phyloP scores from a whole-genome alignment of 2,797 vertebrate species.

The Melanotaenia maccullochi region DNA sequence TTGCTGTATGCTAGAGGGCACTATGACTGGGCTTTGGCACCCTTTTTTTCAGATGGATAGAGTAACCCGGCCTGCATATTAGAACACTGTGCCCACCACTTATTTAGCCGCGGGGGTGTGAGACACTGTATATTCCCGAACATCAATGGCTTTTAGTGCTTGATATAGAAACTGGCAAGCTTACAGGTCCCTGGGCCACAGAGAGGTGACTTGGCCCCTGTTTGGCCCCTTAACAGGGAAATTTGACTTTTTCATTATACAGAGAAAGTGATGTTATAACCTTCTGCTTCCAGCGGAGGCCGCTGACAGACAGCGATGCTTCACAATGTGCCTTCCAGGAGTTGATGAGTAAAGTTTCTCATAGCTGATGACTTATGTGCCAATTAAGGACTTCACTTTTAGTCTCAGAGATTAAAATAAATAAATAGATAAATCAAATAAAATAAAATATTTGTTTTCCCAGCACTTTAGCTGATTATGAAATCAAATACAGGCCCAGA shows the following conservation, averaged over 20 bases:
- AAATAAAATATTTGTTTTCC: background rate
- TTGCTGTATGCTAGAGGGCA: constrained; percentile 69
- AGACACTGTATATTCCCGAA: constrained; percentile 82
- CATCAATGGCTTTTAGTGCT: constrained; percentile 82
- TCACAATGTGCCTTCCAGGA: background rate
- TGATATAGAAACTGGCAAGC: constrained; percentile 82
- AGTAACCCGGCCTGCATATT: constrained; percentile 80
- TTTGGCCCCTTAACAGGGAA: constrained; percentile 49
- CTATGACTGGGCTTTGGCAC: constrained; percentile 74
- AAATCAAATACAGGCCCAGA: constrained; percentile 1
- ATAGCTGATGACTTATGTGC: background rate
- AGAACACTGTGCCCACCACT: constrained; percentile 76
- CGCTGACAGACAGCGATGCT: constrained; percentile 65
- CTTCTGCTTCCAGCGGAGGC: constrained; percentile 75
- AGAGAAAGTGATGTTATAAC: constrained; percentile 48
- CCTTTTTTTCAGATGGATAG: constrained; percentile 69
- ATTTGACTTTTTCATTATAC: constrained; percentile 49
- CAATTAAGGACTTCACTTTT: constrained; percentile 12
- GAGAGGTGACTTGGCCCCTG: constrained; percentile 56
- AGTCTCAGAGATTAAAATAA: background rate
- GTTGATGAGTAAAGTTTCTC: constrained; percentile 19
- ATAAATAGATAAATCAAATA: too few relatives aligned
- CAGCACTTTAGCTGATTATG: background rate
- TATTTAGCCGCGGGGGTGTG: constrained; percentile 83
- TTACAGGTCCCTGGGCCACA: constrained; percentile 54